Evolutionary conservation across 1,140 invertebrate species (phyloP), one percentile per base, ranked within the genome.

Genomic region (Nymphalis io): DNA sequence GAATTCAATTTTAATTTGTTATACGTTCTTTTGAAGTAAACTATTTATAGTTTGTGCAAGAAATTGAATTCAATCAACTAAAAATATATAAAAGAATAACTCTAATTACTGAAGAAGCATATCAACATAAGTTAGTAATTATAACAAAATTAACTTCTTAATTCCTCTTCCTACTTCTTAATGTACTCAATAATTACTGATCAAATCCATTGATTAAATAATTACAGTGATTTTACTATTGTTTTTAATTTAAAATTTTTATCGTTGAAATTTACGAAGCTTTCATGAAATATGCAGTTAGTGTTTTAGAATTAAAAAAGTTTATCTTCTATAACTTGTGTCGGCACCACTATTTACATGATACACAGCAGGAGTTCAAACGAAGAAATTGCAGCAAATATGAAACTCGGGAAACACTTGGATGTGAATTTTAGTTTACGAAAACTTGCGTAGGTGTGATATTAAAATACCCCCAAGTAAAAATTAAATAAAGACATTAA

Each of bases 231-330:
- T 3, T 27, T 27, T 27, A 8, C n/a, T n/a, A n/a, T n/a, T 33
- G 27, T 33, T 33, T 33, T 33, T 33, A 33, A 33, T 33, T 0
- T 33, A 33, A 8, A 33, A 33, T 33, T 33, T 5, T 33, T 33
- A 33, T 8, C 1, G 27, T 33, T 4, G 6, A 33, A 33, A 33
- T 42, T 3, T 42, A n/a, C 40, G 6, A 8, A 42, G 11, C 20
- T 51, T 8, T 55, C 27, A 21, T 15, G 42, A 68, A 68, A 15
- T 48, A 60, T 68, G 21, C 42, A 27, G 33, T 1, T 27, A 60
- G 44, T 61, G 57, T 68, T 60, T 38, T 16, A 12, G 46, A 60
- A 68, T 68, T 68, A 68, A 68, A 68, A 68, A 68, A 68, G 3
- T 68, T 68, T 68, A 55, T 53, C 38, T 40, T 3, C 3, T 20